Evolutionary conservation across 2,797 vertebrate genomes (phyloP).

Genomic region (Brachyrhaphis roseni): DNA sequence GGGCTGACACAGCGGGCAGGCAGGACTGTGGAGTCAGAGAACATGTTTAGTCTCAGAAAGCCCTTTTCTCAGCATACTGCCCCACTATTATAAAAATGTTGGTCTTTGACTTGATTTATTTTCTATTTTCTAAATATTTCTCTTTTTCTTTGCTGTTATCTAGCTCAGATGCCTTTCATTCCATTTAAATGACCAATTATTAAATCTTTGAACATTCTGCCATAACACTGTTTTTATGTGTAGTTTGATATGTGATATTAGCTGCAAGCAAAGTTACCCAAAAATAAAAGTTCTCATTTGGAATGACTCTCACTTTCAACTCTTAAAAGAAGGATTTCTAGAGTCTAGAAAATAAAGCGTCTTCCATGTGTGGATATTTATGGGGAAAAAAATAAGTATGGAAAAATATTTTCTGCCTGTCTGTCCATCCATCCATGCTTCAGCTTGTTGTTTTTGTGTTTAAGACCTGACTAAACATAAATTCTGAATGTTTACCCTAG

Average conservation of each 20-base stretch:
- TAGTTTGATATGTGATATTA: not conserved
- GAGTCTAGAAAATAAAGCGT: not conserved
- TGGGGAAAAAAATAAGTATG: not conserved
- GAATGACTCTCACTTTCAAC: not conserved
- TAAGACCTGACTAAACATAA: not conserved
- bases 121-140: not conserved
- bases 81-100: constrained; percentile 45
- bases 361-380: not conserved
- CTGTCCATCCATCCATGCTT: not conserved
- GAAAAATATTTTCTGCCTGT: not conserved
- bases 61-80: constrained; percentile 62
- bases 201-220: not conserved
- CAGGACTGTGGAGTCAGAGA: constrained; percentile 54
- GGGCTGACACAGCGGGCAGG: constrained; percentile 50
- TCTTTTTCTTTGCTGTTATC: not conserved
- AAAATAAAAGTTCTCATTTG: not conserved
- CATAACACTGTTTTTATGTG: not conserved
- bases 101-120: constrained; percentile 25
- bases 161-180: not conserved
- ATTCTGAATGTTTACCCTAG: not conserved
- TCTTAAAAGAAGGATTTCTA: not conserved
- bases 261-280: not conserved
- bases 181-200: not conserved
- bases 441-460: not conserved
- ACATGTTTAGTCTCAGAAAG: constrained; percentile 65